These are phyloP conservation scores for Thumatha senex DNA, from an alignment of 2,888 invertebrate genomes.

Conservation along the genomic window DNA sequence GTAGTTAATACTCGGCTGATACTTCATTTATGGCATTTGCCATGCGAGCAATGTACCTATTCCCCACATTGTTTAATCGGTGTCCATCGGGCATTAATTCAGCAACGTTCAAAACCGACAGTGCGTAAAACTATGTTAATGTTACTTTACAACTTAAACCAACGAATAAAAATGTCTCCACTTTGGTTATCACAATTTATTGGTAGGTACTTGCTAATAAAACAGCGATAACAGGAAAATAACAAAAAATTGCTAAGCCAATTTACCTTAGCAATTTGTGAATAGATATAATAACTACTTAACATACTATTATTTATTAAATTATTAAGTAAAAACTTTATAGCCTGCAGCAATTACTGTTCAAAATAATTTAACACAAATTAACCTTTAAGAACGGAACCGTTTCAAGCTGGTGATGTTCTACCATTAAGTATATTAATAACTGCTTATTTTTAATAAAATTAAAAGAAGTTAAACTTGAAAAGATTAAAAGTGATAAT, in stretches of 20 bases:
- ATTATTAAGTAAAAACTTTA: slow-evolving; percentile 23
- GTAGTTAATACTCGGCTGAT: slow-evolving; percentile 61
- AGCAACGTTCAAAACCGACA: slow-evolving; percentile 59
- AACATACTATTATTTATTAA: background rate
- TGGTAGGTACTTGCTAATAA: slow-evolving; percentile 34
- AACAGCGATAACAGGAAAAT: slow-evolving; percentile 38
- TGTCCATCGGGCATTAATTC: slow-evolving; percentile 61
- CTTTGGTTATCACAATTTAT: slow-evolving; percentile 39
- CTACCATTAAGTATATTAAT: slow-evolving; percentile 3
- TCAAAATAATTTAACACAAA: slow-evolving; percentile 32
- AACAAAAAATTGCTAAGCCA: slow-evolving; percentile 27
- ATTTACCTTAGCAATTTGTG: slow-evolving; percentile 1
- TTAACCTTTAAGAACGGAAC: slow-evolving; percentile 29
- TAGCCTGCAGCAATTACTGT: slow-evolving; percentile 24
- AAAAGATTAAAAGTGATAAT: background rate
- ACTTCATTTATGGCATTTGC: slow-evolving; percentile 67
- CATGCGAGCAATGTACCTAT: slow-evolving; percentile 48
- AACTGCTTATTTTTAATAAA: background rate
- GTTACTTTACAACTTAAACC: slow-evolving; percentile 51
- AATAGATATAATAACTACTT: slow-evolving; percentile 2
- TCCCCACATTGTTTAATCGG: slow-evolving; percentile 55
- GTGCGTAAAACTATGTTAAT: slow-evolving; percentile 68
- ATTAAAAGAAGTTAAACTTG: background rate
- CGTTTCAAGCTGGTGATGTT: slow-evolving; percentile 16
- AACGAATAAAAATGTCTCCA: slow-evolving; percentile 51